Evolutionary conservation across 2,888 invertebrate species (phyloP), one percentile per base, ranked within the genome.

Genomic region (Caenorhabditis japonica): DNA sequence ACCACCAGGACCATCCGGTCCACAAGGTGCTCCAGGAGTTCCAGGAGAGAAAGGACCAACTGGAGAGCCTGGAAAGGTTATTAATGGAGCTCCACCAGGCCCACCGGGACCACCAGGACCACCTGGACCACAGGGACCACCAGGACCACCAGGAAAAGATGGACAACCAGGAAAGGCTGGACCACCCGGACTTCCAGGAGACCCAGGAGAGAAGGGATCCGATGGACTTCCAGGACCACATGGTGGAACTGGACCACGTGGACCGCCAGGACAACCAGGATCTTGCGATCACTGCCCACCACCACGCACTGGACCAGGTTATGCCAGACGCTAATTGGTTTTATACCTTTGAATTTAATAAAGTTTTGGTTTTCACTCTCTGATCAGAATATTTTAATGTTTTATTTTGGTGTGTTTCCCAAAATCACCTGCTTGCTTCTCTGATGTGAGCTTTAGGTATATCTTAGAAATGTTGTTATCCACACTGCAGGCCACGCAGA

Each of bases 151-250:
- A n/a, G 84, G 85, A 61, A 70, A 77, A 33, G 69, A 79, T 21
- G 83, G 83, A 30, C 78, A 78, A 43, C 85, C 84, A 4, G 85
- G 85, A 41, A 61, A 69, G 19, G 39, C 72, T 8, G 60, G 62
- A 62, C 73, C 77, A 41, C 76, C 74, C 36, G 78, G 87, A 59
- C 74, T 79, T 13, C 83, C 83, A 21, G 87, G 87, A 70, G 82
- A 80, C 36, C 76, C 83, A 39, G 88, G 88, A 73, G 69, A 81
- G 82, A 53, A 74, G 61, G 84, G 84, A 64, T 77, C 89, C 4
- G 91, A 91, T n/a, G 89, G 86, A 30, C 79, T 78, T 56, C 90
- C 90, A 81, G 76, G 85, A 76, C 75, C 75, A 43, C 74, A 76
- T 34, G 81, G 82, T 59, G 55, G 73, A 23, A 64, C 77, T n/a